A percentile compares a stretch with the other conserved stretches of the same genome.
phyloP scores from a whole-genome alignment of 2,113 vertebrate genomes.

The Myrmecobius fasciatus region DNA sequence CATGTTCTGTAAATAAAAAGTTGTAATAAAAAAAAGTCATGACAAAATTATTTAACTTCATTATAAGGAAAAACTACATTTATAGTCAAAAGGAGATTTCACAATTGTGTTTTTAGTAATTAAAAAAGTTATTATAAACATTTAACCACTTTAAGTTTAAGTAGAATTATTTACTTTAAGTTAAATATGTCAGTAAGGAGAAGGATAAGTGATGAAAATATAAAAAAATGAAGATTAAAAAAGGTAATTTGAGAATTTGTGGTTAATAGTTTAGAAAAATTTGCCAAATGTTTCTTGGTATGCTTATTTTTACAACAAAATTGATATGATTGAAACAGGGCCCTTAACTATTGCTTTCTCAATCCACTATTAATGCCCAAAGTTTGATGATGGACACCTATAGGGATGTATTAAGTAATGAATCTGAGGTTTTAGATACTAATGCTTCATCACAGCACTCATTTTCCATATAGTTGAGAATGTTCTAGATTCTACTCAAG shows the following conservation, averaged over 20 bases:
- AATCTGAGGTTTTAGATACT: slow-evolving; percentile 15
- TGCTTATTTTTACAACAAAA: slow-evolving; percentile 56
- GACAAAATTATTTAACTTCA: too few relatives aligned
- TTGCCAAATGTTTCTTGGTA: slow-evolving; percentile 55
- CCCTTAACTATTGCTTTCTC: slow-evolving; percentile 21
- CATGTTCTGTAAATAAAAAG: too few relatives aligned
- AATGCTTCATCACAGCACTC: neutral
- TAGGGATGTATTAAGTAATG: neutral
- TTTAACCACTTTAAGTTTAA: slow-evolving; percentile 61
- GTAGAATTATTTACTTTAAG: slow-evolving; percentile 61
- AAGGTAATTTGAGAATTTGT: slow-evolving; percentile 56
- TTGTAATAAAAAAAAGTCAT: too few relatives aligned
- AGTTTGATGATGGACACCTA: slow-evolving; percentile 29
- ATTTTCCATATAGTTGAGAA: slow-evolving; percentile 24
- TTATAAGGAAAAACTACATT: too few relatives aligned
- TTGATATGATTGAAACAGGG: slow-evolving; percentile 37
- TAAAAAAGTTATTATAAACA: slow-evolving; percentile 64
- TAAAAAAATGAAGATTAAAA: slow-evolving; percentile 69
- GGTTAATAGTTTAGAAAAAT: slow-evolving; percentile 61
- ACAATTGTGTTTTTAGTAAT: slow-evolving; percentile 69
- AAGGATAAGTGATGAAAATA: slow-evolving; percentile 53
- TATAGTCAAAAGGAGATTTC: slow-evolving; percentile 74
- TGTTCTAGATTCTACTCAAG: neutral
- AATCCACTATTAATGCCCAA: slow-evolving; percentile 4
- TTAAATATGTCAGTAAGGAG: slow-evolving; percentile 66